Base-by-base conservation (phyloP, 2,888 invertebrate species). In the Allacma fusca region DNA sequence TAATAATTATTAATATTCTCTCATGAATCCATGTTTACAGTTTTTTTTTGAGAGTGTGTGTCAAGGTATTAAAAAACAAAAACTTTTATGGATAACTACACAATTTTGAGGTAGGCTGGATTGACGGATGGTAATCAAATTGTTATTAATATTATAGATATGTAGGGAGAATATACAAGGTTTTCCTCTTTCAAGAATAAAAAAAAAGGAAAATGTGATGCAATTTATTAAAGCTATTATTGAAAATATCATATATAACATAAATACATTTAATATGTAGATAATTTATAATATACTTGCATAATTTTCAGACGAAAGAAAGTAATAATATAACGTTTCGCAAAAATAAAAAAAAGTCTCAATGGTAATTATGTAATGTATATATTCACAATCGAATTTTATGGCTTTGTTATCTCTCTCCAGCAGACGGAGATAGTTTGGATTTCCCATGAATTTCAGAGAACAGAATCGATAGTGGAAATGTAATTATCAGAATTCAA, bases 141-240 rank as follows among this genome's bases (percentile, higher is more conserved):
- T 40, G 40, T 40, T 40, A 40, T 40, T 40, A 5, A 13, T 40
- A 40, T 40, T 34, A 34, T 34, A 34, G 4, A 34, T 34, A 34
- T 34, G 2, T 50, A 67, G 29, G 28, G 28, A 28, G 29, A 67
- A 28, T 26, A 65, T 65, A 67, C 67, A 67, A 67, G 67, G 67
- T 67, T 67, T 67, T 67, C 67, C 67, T 67, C 28, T 29, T 67
- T 67, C 67, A 67, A 50, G 19, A 50, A 34, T 4, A 34, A 50
- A 19, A 50, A 50, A 50, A 50, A 19, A 16, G 29, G 29, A 67
- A 67, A 67, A 67, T 67, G 67, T 67, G 67, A 67, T 67, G 67
- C 19, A 29, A 67, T 29, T 67, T 50, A 50, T 12, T n/a, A 19
- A 50, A 50, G 16, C 50, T 50, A 50, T 50, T 50, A 50, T 50